Evolutionary conservation across 2,888 invertebrate genomes (phyloP).

Genomic region (Baccha elongata): DNA sequence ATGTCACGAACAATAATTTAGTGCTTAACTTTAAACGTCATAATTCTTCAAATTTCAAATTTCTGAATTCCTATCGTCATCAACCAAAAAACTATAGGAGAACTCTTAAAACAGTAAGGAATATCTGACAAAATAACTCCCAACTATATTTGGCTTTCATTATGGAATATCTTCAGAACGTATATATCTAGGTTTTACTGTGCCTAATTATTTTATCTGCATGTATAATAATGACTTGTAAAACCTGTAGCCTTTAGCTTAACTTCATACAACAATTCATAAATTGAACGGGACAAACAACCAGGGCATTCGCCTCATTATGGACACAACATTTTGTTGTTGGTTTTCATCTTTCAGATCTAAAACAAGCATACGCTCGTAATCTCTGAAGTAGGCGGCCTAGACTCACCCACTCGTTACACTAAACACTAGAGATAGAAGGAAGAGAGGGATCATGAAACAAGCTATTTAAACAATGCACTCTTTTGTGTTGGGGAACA

Average conservation of each 20-base stretch:
- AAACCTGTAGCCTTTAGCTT: neutral
- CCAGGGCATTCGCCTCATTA: slow-evolving; percentile 17
- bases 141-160: no score
- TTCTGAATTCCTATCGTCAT: no score
- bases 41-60: no score
- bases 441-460: neutral
- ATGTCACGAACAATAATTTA: no score
- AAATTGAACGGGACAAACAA: neutral
- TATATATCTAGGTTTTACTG: no score
- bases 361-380: neutral
- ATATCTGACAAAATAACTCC: no score
- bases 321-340: neutral
- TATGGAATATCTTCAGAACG: no score
- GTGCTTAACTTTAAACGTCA: no score
- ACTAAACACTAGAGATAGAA: neutral
- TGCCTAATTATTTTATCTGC: neutral
- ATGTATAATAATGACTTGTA: neutral
- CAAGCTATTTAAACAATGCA: slow-evolving; percentile 26
- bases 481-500: slow-evolving; percentile 22
- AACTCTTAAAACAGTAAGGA: no score
- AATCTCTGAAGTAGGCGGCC: slow-evolving; percentile 7
- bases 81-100: no score
- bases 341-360: neutral
- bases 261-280: neutral
- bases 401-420: slow-evolving; percentile 24